Percentiles rank a stretch among this genome's conserved stretches.
Conservation (phyloP, 1,140 invertebrate genomes). For the Acromyrmex echinatior region DNA sequence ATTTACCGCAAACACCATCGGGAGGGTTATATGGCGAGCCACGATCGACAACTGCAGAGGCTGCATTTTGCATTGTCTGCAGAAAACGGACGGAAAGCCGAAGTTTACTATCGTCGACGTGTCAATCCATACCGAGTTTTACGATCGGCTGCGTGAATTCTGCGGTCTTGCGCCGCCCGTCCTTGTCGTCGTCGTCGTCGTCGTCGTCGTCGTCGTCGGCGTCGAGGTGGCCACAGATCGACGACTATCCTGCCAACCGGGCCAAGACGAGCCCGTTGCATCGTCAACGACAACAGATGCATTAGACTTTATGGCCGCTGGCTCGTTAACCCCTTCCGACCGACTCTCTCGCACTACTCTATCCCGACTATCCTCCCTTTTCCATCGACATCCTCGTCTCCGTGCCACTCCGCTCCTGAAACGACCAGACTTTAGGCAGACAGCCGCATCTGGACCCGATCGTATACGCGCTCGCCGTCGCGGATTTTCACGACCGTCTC, state of each 20-base stretch:
- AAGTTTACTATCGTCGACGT: conserved; percentile 81
- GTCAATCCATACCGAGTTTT: conserved; percentile 82
- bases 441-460: conserved; percentile 73
- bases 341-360: conserved; percentile 26
- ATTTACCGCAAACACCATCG: conserved; percentile 65
- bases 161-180: conserved; percentile 61
- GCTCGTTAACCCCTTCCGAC: conserved; percentile 69
- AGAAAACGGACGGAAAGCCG: conserved; percentile 70
- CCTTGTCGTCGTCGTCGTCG: conserved; percentile 25
- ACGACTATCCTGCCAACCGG: conserved; percentile 41
- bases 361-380: neutral
- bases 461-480: conserved; percentile 35
- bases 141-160: conserved; percentile 81
- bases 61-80: conserved; percentile 81
- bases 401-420: conserved; percentile 40
- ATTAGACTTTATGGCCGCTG: conserved; percentile 81
- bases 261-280: conserved; percentile 57
- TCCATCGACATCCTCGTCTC: conserved; percentile 5
- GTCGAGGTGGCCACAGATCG: conserved; percentile 34
- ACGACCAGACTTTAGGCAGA: conserved; percentile 77
- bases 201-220: neutral
- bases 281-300: conserved; percentile 79
- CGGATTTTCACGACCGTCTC: conserved; percentile 51
- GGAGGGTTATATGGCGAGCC: conserved; percentile 61
- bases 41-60: conserved; percentile 72